Percentiles rank a stretch among this genome's conserved stretches.
phyloP scores from a whole-genome alignment of 2,888 invertebrate genomes.

The Adelphocoris suturalis region DNA sequence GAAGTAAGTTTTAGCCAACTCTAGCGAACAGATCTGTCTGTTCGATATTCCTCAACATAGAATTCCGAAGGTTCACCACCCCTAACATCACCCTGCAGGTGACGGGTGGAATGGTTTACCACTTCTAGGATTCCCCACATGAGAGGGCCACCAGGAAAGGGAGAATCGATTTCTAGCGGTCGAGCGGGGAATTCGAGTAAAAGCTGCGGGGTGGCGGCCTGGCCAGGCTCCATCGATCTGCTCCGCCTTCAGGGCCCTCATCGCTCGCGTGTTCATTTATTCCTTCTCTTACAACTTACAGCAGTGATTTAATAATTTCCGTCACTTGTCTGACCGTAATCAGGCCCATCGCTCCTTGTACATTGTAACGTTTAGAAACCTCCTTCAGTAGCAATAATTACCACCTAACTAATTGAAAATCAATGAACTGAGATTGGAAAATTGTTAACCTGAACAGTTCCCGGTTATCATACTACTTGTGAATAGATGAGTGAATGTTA shows the following conservation, averaged over 20 bases:
- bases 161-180: conserved; percentile 67
- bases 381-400: not conserved
- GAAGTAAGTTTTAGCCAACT: too few relatives aligned
- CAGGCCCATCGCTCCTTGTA: conserved; percentile 3
- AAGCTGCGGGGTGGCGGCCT: conserved; percentile 64
- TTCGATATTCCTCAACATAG: not conserved
- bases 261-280: not conserved
- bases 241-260: not conserved
- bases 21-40: not conserved
- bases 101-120: not conserved
- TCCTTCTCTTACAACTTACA: not conserved
- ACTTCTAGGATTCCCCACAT: conserved; percentile 17
- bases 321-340: not conserved
- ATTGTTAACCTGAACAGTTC: too few relatives aligned
- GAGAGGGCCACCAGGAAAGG: not conserved
- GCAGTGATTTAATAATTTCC: not conserved
- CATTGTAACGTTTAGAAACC: not conserved
- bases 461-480: too few relatives aligned
- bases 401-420: conserved; percentile 13
- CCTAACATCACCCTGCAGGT: not conserved
- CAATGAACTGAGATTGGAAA: not conserved
- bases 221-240: conserved; percentile 71
- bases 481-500: too few relatives aligned
- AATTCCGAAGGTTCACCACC: not conserved
- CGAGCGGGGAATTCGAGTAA: conserved; percentile 64